Percentiles rank a stretch among this genome's conserved stretches.
Evolutionary conservation across 92 coral and sea anemone genomes (phyloP).

Genomic region (Umimayanthus kanabou): DNA sequence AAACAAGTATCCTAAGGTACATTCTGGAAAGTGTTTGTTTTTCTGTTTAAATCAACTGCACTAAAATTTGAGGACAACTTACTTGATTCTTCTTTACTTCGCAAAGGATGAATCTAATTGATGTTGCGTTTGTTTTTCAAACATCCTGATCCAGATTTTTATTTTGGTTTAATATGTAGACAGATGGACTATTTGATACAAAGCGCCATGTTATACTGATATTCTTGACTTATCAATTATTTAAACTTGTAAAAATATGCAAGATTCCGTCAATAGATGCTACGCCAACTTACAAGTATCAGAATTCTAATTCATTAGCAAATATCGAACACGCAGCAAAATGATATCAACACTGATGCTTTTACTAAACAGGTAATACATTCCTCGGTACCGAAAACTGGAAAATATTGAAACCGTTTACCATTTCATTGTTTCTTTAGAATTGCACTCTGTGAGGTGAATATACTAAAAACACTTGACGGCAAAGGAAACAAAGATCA

Average conservation of each 20-base stretch:
- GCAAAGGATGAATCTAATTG: neutral
- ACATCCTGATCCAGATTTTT: neutral
- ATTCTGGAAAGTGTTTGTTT: constrained; percentile 10
- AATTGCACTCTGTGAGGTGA: too few relatives aligned
- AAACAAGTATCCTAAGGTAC: neutral
- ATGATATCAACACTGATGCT: neutral
- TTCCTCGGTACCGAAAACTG: too few relatives aligned
- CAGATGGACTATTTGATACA: neutral
- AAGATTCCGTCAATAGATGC: neutral
- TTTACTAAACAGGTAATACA: neutral
- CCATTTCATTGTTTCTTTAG: too few relatives aligned
- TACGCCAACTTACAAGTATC: neutral
- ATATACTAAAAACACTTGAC: too few relatives aligned
- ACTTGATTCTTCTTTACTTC: neutral
- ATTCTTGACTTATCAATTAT: constrained; percentile 14
- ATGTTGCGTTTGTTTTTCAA: neutral
- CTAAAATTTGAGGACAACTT: neutral
- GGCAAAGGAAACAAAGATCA: too few relatives aligned
- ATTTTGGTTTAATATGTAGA: neutral
- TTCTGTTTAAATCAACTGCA: neutral
- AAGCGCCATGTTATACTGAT: neutral
- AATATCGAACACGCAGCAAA: neutral
- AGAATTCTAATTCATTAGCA: neutral
- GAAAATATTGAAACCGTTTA: too few relatives aligned
- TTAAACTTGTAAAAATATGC: neutral